Evolutionary conservation across 2,888 invertebrate genomes (phyloP).

Genomic region (Bhutanitis thaidina): DNA sequence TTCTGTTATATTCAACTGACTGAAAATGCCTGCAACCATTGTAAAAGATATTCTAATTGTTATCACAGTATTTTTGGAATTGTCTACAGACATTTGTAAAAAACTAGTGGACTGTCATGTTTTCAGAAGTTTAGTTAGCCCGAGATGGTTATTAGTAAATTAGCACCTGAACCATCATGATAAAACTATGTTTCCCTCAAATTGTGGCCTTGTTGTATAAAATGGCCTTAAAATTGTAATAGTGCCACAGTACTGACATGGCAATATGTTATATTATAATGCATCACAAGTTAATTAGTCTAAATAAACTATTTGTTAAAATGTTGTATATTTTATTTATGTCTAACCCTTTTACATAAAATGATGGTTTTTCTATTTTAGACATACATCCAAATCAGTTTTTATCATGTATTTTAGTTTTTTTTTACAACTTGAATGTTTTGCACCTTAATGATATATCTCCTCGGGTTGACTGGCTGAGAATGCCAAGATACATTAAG

Average conservation of each 20-base stretch:
- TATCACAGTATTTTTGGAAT: background rate
- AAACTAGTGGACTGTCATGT: no score
- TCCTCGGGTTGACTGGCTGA: no score
- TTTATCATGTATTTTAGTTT: no score
- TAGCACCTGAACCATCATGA: background rate
- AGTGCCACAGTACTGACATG: conserved; percentile 17
- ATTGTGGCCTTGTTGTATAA: conserved; percentile 26
- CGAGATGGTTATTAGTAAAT: background rate
- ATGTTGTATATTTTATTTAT: conserved; percentile 30
- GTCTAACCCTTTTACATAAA: background rate
- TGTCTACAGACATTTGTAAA: background rate
- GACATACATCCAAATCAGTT: no score
- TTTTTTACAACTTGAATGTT: no score
- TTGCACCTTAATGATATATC: no score
- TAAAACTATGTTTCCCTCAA: conserved; percentile 24
- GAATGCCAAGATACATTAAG: no score
- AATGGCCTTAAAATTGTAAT: no score
- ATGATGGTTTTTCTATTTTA: no score
- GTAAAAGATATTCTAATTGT: background rate
- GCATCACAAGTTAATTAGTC: conserved; percentile 74
- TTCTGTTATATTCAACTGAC: background rate
- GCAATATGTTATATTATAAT: conserved; percentile 34
- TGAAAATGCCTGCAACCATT: no score
- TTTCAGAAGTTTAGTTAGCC: no score
- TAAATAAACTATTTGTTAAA: conserved; percentile 66